Percentiles rank a stretch among this genome's conserved stretches.
These are phyloP conservation scores for Watersipora subatra DNA, from an alignment of 1,140 invertebrate species.

Conservation along the genomic window DNA sequence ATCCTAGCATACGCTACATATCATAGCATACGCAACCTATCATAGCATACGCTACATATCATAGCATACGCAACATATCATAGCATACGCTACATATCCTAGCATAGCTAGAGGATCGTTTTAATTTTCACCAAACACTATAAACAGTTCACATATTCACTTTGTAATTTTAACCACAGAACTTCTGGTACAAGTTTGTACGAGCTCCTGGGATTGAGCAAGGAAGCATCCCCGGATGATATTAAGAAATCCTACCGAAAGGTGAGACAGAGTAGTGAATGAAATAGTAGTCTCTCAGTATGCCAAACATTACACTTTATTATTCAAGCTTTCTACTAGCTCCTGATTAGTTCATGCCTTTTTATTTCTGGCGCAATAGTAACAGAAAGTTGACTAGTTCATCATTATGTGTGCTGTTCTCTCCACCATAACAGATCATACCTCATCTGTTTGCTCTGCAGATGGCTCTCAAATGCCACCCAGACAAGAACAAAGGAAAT, in stretches of 20 bases:
- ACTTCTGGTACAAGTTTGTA: conserved; percentile 27
- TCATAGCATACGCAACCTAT: too few relatives aligned
- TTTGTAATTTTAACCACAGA: too few relatives aligned
- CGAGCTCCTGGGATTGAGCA: conserved; percentile 23
- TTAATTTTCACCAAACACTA: too few relatives aligned
- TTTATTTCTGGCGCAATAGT: not conserved
- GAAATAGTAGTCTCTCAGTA: not conserved
- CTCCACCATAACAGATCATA: not conserved
- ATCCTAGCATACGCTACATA: too few relatives aligned
- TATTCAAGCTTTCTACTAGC: too few relatives aligned
- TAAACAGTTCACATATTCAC: too few relatives aligned
- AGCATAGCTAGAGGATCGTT: too few relatives aligned
- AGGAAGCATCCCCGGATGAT: conserved; percentile 24
- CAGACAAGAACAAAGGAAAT: conserved; percentile 71
- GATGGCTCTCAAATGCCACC: conserved; percentile 92
- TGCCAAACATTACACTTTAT: too few relatives aligned
- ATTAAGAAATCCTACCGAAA: conserved; percentile 34
- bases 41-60: too few relatives aligned
- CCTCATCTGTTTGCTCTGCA: conserved; percentile 16
- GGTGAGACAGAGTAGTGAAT: conserved; percentile 16
- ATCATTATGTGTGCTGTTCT: not conserved
- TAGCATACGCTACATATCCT: too few relatives aligned
- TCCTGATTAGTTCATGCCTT: not conserved
- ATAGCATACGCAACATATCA: too few relatives aligned
- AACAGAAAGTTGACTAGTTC: not conserved